Conservation (phyloP, 2,888 invertebrate genomes). For the Baronia brevicornis region DNA sequence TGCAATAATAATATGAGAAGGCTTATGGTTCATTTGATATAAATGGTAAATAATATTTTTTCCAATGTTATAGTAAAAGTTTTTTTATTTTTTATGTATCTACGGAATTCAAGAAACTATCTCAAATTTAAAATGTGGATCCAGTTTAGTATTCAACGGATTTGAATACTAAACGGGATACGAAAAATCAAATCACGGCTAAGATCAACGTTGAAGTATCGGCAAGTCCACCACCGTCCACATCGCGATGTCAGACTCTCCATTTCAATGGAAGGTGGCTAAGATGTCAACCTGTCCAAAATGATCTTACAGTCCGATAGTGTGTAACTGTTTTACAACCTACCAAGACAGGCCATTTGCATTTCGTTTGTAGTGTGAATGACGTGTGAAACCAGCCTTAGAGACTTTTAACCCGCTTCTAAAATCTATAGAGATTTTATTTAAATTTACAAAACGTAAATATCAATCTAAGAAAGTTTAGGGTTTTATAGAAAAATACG, state of each 20-base stretch:
- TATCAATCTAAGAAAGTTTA: background rate
- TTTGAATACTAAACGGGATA: constrained; percentile 47
- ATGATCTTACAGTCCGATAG: constrained; percentile 48
- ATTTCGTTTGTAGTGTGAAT: constrained; percentile 36
- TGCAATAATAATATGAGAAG: too few relatives aligned
- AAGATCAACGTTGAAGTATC: constrained; percentile 53
- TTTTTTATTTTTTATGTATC: too few relatives aligned
- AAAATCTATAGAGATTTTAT: too few relatives aligned
- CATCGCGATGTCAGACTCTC: constrained; percentile 30
- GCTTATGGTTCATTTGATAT: too few relatives aligned
- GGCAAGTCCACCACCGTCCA: constrained; percentile 28
- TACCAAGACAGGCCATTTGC: constrained; percentile 50
- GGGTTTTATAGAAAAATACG: constrained; percentile 15
- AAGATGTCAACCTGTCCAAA: constrained; percentile 16
- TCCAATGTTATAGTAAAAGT: too few relatives aligned
- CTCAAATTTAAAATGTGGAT: constrained; percentile 43
- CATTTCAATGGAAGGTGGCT: constrained; percentile 21
- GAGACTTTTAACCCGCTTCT: background rate
- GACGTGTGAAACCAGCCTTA: constrained; percentile 28
- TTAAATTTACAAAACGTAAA: too few relatives aligned
- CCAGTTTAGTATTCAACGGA: constrained; percentile 33
- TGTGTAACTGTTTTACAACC: constrained; percentile 42
- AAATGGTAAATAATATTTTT: too few relatives aligned
- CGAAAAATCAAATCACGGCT: constrained; percentile 50
- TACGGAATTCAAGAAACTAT: constrained; percentile 17